These are phyloP conservation scores for Melanophora roralis DNA, from an alignment of 2,888 invertebrate genomes.

Conservation along the genomic window DNA sequence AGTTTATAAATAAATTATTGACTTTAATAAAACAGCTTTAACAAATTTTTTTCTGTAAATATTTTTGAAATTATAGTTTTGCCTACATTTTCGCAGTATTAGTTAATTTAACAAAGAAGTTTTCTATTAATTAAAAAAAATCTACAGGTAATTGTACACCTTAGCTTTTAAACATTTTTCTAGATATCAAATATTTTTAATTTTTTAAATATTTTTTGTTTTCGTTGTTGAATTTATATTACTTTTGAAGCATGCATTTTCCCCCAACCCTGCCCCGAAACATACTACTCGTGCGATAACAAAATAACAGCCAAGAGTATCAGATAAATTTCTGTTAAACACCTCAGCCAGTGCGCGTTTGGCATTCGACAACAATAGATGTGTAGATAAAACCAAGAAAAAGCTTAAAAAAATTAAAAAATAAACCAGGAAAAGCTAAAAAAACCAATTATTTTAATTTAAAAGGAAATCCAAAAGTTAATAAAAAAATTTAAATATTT, in stretches of 20 bases:
- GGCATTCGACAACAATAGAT: constrained; percentile 51
- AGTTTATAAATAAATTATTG: too few species aligned
- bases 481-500: not conserved
- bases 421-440: not conserved
- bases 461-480: not conserved
- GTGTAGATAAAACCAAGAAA: constrained; percentile 30
- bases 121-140: too few species aligned
- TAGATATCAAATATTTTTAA: too few species aligned
- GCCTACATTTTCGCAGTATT: too few species aligned
- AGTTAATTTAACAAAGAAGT: too few species aligned
- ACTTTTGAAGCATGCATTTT: not conserved
- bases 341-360: constrained; percentile 57
- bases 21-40: too few species aligned
- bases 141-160: too few species aligned
- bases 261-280: constrained; percentile 24
- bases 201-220: too few species aligned
- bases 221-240: not conserved
- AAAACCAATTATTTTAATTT: not conserved
- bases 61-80: too few species aligned
- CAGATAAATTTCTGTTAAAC: constrained; percentile 46
- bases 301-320: constrained; percentile 29
- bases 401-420: not conserved
- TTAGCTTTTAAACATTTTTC: too few species aligned
- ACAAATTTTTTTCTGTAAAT: too few species aligned
- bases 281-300: constrained; percentile 22